Percentiles rank a stretch among this genome's conserved stretches.
phyloP scores from a whole-genome alignment of 2,113 vertebrate genomes.

The Tricholaema leucomelas region DNA sequence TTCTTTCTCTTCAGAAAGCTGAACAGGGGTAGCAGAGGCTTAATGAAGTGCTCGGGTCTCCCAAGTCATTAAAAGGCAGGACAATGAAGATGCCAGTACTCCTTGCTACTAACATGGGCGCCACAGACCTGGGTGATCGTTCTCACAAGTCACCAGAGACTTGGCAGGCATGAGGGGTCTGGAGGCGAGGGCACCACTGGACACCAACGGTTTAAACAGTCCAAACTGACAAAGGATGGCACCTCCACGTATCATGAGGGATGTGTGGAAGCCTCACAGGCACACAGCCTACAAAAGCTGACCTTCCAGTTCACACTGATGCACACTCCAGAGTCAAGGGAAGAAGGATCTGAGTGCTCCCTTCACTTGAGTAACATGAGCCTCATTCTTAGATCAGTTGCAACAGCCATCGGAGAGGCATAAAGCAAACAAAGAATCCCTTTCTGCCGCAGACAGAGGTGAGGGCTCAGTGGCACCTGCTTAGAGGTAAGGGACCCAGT shows the following conservation, averaged over 20 bases:
- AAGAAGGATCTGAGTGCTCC: not conserved
- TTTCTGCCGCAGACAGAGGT: not conserved
- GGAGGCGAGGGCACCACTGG: not conserved
- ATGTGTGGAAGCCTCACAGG: not conserved
- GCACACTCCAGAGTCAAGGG: not conserved
- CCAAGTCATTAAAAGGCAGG: not conserved
- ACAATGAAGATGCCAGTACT: not conserved
- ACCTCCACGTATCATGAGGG: not conserved
- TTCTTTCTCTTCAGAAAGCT: not conserved
- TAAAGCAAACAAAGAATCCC: not conserved
- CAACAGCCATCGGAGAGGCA: not conserved
- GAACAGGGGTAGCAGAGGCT: not conserved
- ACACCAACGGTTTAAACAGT: not conserved
- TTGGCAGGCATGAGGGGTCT: not conserved
- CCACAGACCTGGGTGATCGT: not conserved
- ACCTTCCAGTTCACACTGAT: not conserved
- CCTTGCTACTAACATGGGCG: not conserved
- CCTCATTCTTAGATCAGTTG: not conserved
- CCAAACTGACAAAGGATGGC: accelerated
- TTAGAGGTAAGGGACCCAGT: not conserved
- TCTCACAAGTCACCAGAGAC: accelerated
- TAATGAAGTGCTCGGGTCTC: not conserved
- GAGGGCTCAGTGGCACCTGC: no score
- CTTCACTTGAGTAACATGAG: not conserved
- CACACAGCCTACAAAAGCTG: not conserved